phyloP scores from a whole-genome alignment of 1,140 invertebrate species.

The Temnothorax curvispinosus region DNA sequence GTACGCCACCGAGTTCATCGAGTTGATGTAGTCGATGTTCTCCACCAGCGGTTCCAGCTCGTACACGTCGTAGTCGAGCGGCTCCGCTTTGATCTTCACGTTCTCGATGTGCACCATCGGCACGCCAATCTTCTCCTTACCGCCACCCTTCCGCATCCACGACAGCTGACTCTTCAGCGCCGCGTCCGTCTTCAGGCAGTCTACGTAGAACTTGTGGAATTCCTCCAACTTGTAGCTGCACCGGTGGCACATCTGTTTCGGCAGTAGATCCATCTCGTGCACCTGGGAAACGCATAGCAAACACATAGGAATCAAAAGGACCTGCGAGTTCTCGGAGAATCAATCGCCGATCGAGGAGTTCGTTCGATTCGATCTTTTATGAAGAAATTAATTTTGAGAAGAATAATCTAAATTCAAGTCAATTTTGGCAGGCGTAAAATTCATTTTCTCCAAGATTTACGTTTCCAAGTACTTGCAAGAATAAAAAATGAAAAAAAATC shows the following conservation, averaged over 20 bases:
- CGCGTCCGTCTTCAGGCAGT: slow-evolving; percentile 80
- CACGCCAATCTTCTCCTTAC: slow-evolving; percentile 69
- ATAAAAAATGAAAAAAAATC: not conserved
- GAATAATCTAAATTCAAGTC: not conserved
- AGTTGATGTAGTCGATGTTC: slow-evolving; percentile 66
- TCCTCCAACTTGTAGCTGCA: slow-evolving; percentile 83
- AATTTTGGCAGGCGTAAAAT: not conserved
- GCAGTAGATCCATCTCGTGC: slow-evolving; percentile 83
- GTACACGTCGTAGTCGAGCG: slow-evolving; percentile 75
- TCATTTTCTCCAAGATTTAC: not conserved
- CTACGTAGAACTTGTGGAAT: slow-evolving; percentile 82
- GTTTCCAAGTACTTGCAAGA: not conserved
- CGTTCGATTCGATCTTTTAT: not conserved
- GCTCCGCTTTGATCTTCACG: slow-evolving; percentile 80
- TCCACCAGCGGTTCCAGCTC: slow-evolving; percentile 62
- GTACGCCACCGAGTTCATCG: slow-evolving; percentile 60
- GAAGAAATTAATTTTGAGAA: not conserved
- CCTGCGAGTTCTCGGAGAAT: not conserved
- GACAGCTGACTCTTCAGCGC: slow-evolving; percentile 81
- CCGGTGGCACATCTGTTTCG: slow-evolving; percentile 83
- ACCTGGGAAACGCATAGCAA: slow-evolving; percentile 73
- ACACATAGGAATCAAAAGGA: not conserved
- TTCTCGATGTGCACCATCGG: slow-evolving; percentile 83
- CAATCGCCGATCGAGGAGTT: not conserved
- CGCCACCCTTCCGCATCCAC: slow-evolving; percentile 80